Evolutionary conservation across 2,888 invertebrate species (phyloP), one percentile per base, ranked within the genome.

Genomic region (Nemotelus pantherinus): DNA sequence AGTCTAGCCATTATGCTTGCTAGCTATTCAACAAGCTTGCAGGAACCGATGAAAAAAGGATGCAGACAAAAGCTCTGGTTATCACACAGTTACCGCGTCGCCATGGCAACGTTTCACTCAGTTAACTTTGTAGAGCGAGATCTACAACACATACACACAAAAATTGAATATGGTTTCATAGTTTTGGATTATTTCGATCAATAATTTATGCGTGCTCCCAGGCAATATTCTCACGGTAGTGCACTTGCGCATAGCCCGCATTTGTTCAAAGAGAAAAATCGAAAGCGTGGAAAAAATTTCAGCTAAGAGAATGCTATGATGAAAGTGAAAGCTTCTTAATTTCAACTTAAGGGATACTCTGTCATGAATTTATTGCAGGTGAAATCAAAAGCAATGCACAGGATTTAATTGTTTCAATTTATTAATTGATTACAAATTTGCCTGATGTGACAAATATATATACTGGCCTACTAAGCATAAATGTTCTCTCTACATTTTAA

Each of bases 171-270:
- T 45, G 57, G 25, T 76, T 6, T 9, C 7, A 48, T 41, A 7
- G 39, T 47, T 58, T 67, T 58, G 48, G 2, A 65, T 41, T 44
- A 67, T 25, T 25, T 41, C 76, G 67, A 76, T 76, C 76, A 76
- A 76, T 76, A 76, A 76, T 76, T 76, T 76, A 65, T 67, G 48
- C 44, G 6, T 67, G 58, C 67, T 53, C 58, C 65, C 68, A 57
- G 55, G 53, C 43, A 45, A 71, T 25, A 57, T 44, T 47, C 45
- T 68, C n/a, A 43, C 3, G 25, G 25, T 25, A 25, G 25, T 6
- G 41, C 25, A 65, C 53, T 53, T 65, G 65, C 53, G 67, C 64
- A 6, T 25, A 25, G 25, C 25, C 1, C 25, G 25, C 25, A 25
- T 25, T 25, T 25, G 25, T 25, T 25, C 25, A 25, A 25, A 25